Evolutionary conservation across 1,140 invertebrate genomes (phyloP), one percentile per base, ranked within the genome.

Genomic region (Amphibalanus amphitrite): DNA sequence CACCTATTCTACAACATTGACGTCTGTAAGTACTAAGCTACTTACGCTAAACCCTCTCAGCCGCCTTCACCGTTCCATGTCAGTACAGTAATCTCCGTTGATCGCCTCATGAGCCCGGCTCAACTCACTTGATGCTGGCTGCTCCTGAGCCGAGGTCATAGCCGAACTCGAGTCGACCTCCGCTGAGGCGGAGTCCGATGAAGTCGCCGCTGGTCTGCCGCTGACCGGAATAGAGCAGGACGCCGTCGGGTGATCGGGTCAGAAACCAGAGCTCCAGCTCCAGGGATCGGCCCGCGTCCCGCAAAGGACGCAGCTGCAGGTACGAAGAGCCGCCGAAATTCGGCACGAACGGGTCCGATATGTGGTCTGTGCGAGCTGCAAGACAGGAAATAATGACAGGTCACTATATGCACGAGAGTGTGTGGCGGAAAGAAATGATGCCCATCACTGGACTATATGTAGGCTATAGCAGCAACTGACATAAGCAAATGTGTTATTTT

Each of bases 131-230:
- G 76, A 95, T 87, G 77, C 91, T 91, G 25, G 90, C 90, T 69
- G 90, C 87, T 26, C 90, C 90, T 77, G 89, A 91, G 29, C 92
- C 92, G 69, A 95, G 85, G 83, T 93, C 91, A 81, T 89, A 95
- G 75, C 88, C 83, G 79, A 93, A 93, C 79, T 92, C 88, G 69
- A 94, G 80, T 77, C 85, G 86, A 74, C 89, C 87, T 76, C 90
- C 85, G 70, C 88, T 85, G 69, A 96, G 81, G 79, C 90, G 91
- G 69, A 95, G 82, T 72, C 89, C 87, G 76, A 96, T 87, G 78
- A 92, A 95, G 82, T 95, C 92, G 69, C 91, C 91, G 74, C 86
- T 75, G 1, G 82, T 82, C 28, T 73, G 76, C 67, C 78, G 79
- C 80, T 94, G 91, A 59, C 90, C 90, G 76, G 90, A 91, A 81